phyloP scores from a whole-genome alignment of 2,888 invertebrate species.

The Ornithoptera alexandrae region DNA sequence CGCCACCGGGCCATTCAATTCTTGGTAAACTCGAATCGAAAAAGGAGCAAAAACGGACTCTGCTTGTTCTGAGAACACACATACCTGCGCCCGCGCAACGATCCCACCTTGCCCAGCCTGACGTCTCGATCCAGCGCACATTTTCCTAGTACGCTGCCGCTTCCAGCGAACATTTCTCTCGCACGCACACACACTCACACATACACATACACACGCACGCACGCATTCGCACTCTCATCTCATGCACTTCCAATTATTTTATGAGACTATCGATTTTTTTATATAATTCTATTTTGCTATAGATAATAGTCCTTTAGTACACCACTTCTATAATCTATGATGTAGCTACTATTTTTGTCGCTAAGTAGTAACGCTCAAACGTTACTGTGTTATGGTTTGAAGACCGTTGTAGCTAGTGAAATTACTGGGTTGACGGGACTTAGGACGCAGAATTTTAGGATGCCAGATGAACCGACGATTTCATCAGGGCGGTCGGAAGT shows the following conservation, averaged over 20 bases:
- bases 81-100: constrained; percentile 67
- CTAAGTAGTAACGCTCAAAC: too few relatives aligned
- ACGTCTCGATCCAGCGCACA: constrained; percentile 59
- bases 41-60: constrained; percentile 77
- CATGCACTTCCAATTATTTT: constrained; percentile 25
- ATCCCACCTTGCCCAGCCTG: constrained; percentile 60
- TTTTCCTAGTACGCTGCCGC: constrained; percentile 54
- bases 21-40: constrained; percentile 77
- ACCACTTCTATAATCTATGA: too few relatives aligned
- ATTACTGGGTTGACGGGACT: too few relatives aligned
- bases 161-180: constrained; percentile 34
- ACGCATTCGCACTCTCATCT: too few relatives aligned
- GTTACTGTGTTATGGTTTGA: too few relatives aligned
- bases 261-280: neutral
- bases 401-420: too few relatives aligned
- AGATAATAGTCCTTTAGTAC: neutral
- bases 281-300: neutral
- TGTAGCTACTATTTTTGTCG: too few relatives aligned
- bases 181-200: too few relatives aligned
- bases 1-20: constrained; percentile 77
- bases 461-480: too few relatives aligned
- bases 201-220: constrained; percentile 3
- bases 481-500: too few relatives aligned
- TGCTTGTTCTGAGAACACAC: constrained; percentile 73
- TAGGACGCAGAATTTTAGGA: too few relatives aligned